A percentile compares a stretch with the other conserved stretches of the same genome.
Conservation (phyloP, 2,113 vertebrate genomes). For the Engystomops pustulosus region DNA sequence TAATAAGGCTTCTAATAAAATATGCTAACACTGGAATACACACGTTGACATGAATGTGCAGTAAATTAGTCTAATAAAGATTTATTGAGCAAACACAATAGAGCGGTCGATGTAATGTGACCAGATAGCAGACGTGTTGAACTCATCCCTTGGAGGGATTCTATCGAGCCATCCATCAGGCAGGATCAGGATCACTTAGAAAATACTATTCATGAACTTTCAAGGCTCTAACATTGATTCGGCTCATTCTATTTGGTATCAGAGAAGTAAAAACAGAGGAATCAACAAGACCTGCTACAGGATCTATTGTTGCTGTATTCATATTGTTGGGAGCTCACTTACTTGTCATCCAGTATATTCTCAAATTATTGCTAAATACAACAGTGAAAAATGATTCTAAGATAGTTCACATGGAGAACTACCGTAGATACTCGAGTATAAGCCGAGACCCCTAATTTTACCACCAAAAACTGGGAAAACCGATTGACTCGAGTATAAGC, state of each 20-base stretch:
- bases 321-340: no score
- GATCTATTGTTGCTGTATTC: no score
- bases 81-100: conserved; percentile 63
- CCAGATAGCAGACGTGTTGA: conserved; percentile 51
- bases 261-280: neutral
- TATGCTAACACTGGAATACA: conserved; percentile 20
- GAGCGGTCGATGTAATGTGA: conserved; percentile 63
- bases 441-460: no score
- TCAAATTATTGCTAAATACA: no score
- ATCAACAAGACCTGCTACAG: conserved; percentile 34
- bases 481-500: no score
- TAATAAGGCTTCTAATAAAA: conserved; percentile 15
- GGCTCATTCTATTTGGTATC: conserved; percentile 43
- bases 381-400: no score
- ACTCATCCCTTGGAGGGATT: neutral
- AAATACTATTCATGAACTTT: conserved; percentile 59
- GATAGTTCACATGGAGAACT: no score
- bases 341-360: no score
- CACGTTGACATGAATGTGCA: neutral
- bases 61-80: conserved; percentile 60
- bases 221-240: conserved; percentile 31
- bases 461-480: no score
- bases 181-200: conserved; percentile 61
- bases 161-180: conserved; percentile 3
- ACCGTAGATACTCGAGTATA: no score